These are phyloP conservation scores for Thera britannica DNA, from an alignment of 2,888 invertebrate species.

Conservation along the genomic window DNA sequence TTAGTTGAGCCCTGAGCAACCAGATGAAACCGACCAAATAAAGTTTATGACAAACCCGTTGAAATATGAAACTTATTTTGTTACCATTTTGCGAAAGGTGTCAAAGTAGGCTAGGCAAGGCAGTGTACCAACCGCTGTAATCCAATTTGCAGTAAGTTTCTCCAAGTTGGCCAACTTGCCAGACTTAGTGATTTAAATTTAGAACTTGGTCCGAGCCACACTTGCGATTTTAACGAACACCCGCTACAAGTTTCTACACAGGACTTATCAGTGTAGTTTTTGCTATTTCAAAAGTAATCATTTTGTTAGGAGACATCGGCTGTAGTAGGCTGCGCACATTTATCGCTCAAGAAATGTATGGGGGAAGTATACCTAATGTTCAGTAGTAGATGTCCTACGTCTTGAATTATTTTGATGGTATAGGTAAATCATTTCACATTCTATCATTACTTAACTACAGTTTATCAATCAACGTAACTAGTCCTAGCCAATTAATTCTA, in stretches of 20 bases:
- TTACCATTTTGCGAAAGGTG: slow-evolving; percentile 44
- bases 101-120: slow-evolving; percentile 70
- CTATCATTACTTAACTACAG: no score
- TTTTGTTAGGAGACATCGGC: no score
- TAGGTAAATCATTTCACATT: no score
- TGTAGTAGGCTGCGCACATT: no score
- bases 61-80: not conserved
- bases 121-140: slow-evolving; percentile 60
- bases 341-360: no score
- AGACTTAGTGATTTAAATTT: slow-evolving; percentile 82
- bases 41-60: no score
- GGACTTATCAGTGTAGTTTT: not conserved
- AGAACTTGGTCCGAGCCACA: slow-evolving; percentile 71
- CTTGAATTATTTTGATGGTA: no score
- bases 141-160: slow-evolving; percentile 78
- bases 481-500: no score
- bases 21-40: not conserved
- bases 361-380: no score
- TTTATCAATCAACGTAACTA: no score
- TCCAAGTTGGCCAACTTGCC: slow-evolving; percentile 62
- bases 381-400: no score
- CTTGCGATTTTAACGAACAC: slow-evolving; percentile 77
- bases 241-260: slow-evolving; percentile 50
- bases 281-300: not conserved
- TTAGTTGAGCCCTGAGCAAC: no score